Evolutionary conservation across 2,888 invertebrate genomes (phyloP).

Genomic region (Drosophila barbarae): DNA sequence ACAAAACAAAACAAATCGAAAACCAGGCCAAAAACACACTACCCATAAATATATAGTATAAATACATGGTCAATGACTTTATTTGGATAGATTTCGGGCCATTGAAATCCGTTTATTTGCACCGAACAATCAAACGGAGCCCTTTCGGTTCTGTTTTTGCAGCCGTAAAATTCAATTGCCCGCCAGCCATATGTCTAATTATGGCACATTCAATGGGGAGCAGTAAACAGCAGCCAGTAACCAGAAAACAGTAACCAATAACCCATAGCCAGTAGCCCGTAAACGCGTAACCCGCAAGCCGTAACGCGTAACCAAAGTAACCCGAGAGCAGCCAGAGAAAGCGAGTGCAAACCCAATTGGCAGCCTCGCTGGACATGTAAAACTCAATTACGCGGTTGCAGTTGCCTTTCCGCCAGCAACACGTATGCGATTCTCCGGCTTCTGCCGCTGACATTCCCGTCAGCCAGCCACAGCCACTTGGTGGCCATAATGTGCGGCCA

Average conservation of each 20-base stretch:
- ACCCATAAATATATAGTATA: slow-evolving; percentile 36
- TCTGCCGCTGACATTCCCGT: slow-evolving; percentile 33
- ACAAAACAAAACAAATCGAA: slow-evolving; percentile 8
- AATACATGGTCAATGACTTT: slow-evolving; percentile 58
- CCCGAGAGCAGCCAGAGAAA: neutral
- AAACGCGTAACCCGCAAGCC: neutral
- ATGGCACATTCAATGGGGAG: slow-evolving; percentile 10
- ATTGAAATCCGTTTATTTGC: slow-evolving; percentile 53
- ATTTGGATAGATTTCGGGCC: slow-evolving; percentile 46
- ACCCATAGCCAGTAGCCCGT: neutral
- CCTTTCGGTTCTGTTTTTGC: slow-evolving; percentile 9
- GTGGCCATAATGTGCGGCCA: slow-evolving; percentile 54
- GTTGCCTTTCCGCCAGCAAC: slow-evolving; percentile 29
- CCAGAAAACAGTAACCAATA: neutral
- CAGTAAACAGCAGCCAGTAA: neutral
- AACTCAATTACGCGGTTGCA: slow-evolving; percentile 62
- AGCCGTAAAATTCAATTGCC: slow-evolving; percentile 34
- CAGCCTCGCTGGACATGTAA: slow-evolving; percentile 27
- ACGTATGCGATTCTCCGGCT: slow-evolving; percentile 11
- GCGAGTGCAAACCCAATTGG: slow-evolving; percentile 10
- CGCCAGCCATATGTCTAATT: slow-evolving; percentile 27
- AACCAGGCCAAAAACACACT: slow-evolving; percentile 22
- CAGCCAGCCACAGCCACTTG: slow-evolving; percentile 54
- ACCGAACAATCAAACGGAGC: slow-evolving; percentile 33
- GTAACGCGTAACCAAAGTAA: slow-evolving; percentile 1